Conservation (phyloP, 2,113 vertebrate species). For the Nematolebias whitei region DNA sequence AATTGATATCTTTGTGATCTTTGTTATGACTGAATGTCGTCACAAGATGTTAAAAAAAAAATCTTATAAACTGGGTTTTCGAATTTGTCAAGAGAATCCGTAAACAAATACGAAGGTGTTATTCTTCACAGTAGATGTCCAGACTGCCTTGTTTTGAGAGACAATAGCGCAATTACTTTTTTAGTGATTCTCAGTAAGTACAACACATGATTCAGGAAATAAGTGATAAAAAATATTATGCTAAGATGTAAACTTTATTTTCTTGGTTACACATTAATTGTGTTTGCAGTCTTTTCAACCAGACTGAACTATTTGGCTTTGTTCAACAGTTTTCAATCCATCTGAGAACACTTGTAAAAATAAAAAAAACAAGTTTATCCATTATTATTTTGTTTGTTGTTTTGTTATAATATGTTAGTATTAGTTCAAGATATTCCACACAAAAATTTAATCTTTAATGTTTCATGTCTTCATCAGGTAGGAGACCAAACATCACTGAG, state of each 20-base stretch:
- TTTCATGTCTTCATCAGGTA: conserved; percentile 28
- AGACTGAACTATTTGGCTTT: neutral
- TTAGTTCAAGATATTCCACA: neutral
- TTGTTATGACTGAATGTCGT: too few species aligned
- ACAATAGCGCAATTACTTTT: too few species aligned
- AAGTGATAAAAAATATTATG: too few species aligned
- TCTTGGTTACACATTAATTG: too few species aligned
- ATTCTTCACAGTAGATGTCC: neutral
- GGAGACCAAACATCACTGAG: conserved; percentile 11
- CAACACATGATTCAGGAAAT: neutral
- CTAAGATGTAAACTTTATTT: too few species aligned
- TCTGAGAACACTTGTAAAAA: too few species aligned
- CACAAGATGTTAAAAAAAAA: too few species aligned
- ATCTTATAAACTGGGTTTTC: neutral
- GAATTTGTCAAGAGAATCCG: neutral
- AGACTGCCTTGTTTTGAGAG: neutral
- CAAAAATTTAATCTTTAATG: neutral
- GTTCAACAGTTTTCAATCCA: too few species aligned
- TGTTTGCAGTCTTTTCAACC: too few species aligned
- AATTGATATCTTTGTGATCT: too few species aligned
- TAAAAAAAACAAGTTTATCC: neutral
- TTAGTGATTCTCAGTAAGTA: conserved; percentile 15
- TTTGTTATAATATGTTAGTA: neutral
- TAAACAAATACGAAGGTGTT: too few species aligned
- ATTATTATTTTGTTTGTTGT: neutral